These are phyloP conservation scores for Scomberomorus guttatus DNA, from an alignment of 2,797 vertebrate species.

Conservation along the genomic window DNA sequence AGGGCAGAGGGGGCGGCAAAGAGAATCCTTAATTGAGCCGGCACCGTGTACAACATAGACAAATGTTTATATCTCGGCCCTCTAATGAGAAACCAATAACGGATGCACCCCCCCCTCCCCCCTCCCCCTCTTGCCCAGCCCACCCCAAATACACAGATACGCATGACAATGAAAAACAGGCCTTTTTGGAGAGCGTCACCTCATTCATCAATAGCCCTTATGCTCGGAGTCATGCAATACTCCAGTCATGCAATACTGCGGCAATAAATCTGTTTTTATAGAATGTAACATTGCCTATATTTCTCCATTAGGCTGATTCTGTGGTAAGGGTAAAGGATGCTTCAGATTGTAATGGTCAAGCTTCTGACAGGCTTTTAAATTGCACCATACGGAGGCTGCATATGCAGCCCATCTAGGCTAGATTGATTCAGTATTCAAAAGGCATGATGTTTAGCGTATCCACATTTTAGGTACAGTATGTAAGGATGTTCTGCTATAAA, in stretches of 20 bases:
- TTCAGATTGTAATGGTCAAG: slow-evolving; percentile 60
- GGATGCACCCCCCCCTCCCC: slow-evolving; percentile 65
- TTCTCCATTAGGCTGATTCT: slow-evolving; percentile 66
- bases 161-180: slow-evolving; percentile 74
- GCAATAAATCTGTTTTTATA: slow-evolving; percentile 78
- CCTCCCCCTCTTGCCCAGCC: not conserved
- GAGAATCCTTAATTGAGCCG: slow-evolving; percentile 81
- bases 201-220: slow-evolving; percentile 78
- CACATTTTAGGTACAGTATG: slow-evolving; percentile 10
- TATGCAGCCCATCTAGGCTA: not conserved
- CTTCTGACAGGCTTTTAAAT: slow-evolving; percentile 55
- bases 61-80: slow-evolving; percentile 85
- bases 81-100: slow-evolving; percentile 87
- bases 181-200: slow-evolving; percentile 62
- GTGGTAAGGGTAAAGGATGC: slow-evolving; percentile 47
- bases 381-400: slow-evolving; percentile 17
- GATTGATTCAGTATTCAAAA: slow-evolving; percentile 38
- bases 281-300: slow-evolving; percentile 64
- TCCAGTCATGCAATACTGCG: slow-evolving; percentile 65
- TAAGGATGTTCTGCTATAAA: slow-evolving; percentile 11
- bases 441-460: not conserved
- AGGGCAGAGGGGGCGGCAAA: slow-evolving; percentile 79
- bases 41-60: slow-evolving; percentile 82
- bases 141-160: slow-evolving; percentile 43
- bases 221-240: slow-evolving; percentile 66